phyloP scores from a whole-genome alignment of 2,113 vertebrate genomes.

The Dicentrarchus labrax region DNA sequence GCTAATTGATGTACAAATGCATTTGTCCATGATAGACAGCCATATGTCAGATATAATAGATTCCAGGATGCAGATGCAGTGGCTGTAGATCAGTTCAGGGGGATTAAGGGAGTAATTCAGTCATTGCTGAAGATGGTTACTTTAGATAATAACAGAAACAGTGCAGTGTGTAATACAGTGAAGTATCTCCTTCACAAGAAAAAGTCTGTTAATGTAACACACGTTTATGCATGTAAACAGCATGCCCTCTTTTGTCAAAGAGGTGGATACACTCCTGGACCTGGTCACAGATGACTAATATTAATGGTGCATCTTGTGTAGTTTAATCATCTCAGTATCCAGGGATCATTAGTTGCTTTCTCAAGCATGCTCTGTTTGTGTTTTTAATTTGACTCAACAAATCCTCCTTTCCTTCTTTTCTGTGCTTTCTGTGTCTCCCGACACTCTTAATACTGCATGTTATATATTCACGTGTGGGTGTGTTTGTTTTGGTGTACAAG shows the following conservation, averaged over 20 bases:
- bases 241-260: not conserved
- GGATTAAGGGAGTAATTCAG: constrained; percentile 48
- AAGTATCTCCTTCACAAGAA: constrained; percentile 4
- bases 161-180: constrained; percentile 3
- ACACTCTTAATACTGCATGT: constrained; percentile 23
- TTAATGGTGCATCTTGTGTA: constrained; percentile 27
- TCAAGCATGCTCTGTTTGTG: constrained; percentile 41
- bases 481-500: not conserved
- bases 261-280: not conserved
- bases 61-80: constrained; percentile 31
- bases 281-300: constrained; percentile 14
- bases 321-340: constrained; percentile 54
- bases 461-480: constrained; percentile 5
- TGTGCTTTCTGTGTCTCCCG: not conserved
- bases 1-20: constrained; percentile 40
- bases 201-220: constrained; percentile 8
- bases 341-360: constrained; percentile 42
- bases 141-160: constrained; percentile 35
- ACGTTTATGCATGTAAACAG: not conserved
- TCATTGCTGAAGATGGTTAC: constrained; percentile 36
- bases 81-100: constrained; percentile 52
- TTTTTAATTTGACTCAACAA: constrained; percentile 49
- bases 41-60: constrained; percentile 41
- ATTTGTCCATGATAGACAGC: constrained; percentile 35
- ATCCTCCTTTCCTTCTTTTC: not conserved